Evolutionary conservation across 2,113 vertebrate genomes (phyloP).

Genomic region (Oriolus oriolus): DNA sequence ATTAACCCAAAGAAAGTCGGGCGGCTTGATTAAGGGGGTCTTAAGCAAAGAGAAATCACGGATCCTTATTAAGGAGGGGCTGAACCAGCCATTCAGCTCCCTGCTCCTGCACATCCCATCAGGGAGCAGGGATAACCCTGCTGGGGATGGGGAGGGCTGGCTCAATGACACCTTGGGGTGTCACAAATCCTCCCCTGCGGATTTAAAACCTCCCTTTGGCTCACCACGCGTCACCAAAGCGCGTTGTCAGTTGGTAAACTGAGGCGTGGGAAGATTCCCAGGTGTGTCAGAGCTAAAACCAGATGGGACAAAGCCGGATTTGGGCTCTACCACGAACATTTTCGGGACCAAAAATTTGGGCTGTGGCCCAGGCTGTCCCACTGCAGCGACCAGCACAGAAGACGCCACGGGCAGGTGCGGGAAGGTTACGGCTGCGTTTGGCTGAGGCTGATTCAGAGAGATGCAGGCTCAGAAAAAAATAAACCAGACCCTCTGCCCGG

Average conservation of each 20-base stretch:
- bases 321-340: background rate
- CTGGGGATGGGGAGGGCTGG: rapidly evolving
- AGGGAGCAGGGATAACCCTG: background rate
- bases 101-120: background rate
- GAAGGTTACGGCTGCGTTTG: background rate
- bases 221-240: rapidly evolving
- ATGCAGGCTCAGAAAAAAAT: background rate
- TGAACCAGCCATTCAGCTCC: background rate
- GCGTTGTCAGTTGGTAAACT: background rate
- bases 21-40: background rate
- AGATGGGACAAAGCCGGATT: rapidly evolving
- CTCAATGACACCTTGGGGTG: background rate
- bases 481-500: background rate
- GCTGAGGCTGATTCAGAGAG: background rate
- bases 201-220: background rate
- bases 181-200: background rate
- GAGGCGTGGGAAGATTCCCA: background rate
- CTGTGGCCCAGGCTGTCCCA: rapidly evolving
- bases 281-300: background rate
- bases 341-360: background rate
- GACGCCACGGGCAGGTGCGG: background rate
- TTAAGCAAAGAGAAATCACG: background rate
- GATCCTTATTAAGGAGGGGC: background rate
- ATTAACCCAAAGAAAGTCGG: background rate
- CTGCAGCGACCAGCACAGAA: background rate